Evolutionary conservation across 2,113 vertebrate genomes (phyloP).

Genomic region (Pteronura brasiliensis): DNA sequence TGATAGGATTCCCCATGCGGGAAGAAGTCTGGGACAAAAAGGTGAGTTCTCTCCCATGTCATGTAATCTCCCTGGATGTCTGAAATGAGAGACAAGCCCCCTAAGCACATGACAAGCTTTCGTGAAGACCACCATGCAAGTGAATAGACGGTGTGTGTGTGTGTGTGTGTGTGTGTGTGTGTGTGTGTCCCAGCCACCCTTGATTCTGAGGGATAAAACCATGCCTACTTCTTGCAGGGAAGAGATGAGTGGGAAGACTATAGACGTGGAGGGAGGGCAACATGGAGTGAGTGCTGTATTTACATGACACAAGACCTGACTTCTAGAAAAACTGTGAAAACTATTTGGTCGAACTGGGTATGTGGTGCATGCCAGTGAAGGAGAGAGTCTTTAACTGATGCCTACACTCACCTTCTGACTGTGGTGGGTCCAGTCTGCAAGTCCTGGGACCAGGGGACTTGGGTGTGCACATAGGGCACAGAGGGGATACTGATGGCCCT

Average conservation of each 20-base stretch:
- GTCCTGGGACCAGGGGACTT: neutral
- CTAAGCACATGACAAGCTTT: neutral
- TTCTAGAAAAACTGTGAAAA: neutral
- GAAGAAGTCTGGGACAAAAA: neutral
- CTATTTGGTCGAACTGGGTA: neutral
- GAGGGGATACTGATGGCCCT: neutral
- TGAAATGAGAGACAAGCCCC: neutral
- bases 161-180: neutral
- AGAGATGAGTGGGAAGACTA: neutral
- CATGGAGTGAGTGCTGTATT: neutral
- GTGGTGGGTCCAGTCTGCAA: neutral
- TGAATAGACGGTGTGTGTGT: neutral
- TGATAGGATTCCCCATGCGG: neutral
- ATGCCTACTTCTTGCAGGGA: neutral
- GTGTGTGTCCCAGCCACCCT: neutral
- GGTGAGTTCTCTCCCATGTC: neutral
- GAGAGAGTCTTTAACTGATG: neutral
- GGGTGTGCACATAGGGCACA: neutral
- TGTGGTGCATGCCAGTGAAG: neutral
- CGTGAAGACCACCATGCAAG: neutral
- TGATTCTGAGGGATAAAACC: neutral
- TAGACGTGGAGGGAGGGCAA: neutral
- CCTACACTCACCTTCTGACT: neutral
- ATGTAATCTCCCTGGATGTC: neutral
- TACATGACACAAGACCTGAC: neutral